Percentiles rank a stretch among this genome's conserved stretches.
Evolutionary conservation across 1,140 invertebrate genomes (phyloP).

Genomic region (Epicauta chinensis): DNA sequence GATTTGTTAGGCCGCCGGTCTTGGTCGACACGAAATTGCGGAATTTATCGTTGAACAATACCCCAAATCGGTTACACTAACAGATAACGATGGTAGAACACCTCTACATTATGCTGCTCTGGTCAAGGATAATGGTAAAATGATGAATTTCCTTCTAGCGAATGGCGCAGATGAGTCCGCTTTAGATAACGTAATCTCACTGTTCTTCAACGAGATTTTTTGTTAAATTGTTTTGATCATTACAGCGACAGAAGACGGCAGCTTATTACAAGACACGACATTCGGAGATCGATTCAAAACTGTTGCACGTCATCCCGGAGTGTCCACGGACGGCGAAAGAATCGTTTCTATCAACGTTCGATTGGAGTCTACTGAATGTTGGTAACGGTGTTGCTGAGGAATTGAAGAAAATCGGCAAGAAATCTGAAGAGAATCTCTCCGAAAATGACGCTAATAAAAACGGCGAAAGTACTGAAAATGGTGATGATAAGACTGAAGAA

Average conservation of each 20-base stretch:
- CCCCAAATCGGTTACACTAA: slow-evolving; percentile 58
- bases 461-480: slow-evolving; percentile 28
- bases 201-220: slow-evolving; percentile 14
- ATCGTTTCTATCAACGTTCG: slow-evolving; percentile 59
- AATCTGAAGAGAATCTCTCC: slow-evolving; percentile 36
- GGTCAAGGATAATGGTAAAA: slow-evolving; percentile 61
- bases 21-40: slow-evolving; percentile 65
- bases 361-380: slow-evolving; percentile 61
- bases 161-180: slow-evolving; percentile 71
- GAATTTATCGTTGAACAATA: slow-evolving; percentile 66
- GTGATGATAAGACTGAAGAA: slow-evolving; percentile 36
- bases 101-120: slow-evolving; percentile 86
- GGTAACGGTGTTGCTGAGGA: too few relatives aligned
- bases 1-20: slow-evolving; percentile 69
- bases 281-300: slow-evolving; percentile 63
- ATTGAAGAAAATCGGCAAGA: slow-evolving; percentile 46
- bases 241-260: slow-evolving; percentile 75
- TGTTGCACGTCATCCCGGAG: slow-evolving; percentile 65
- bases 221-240: slow-evolving; percentile 20
- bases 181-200: slow-evolving; percentile 68
- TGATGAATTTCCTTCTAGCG: slow-evolving; percentile 67
- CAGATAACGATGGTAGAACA: slow-evolving; percentile 78
- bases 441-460: slow-evolving; percentile 20
- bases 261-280: slow-evolving; percentile 70
- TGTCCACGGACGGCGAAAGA: slow-evolving; percentile 66